These are phyloP conservation scores for Trialeurodes vaporariorum DNA, from an alignment of 1,140 invertebrate genomes.

Conservation along the genomic window DNA sequence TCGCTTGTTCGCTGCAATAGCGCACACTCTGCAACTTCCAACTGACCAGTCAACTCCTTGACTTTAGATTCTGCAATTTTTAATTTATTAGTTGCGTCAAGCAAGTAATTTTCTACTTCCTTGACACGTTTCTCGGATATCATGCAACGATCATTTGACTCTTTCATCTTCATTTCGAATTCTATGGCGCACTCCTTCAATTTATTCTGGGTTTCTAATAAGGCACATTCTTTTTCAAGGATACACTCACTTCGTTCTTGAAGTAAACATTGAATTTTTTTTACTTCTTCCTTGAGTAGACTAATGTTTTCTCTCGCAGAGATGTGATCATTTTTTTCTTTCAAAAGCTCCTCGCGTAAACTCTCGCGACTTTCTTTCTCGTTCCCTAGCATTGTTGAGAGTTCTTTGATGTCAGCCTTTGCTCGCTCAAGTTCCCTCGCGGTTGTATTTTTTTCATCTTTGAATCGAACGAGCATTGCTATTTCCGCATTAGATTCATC, in stretches of 20 bases:
- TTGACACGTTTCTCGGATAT: background rate
- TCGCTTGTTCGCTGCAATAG: background rate
- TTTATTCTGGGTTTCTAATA: constrained; percentile 29
- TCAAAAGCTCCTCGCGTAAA: background rate
- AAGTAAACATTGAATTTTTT: background rate
- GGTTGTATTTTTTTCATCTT: background rate
- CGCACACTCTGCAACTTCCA: too few relatives aligned
- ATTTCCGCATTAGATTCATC: background rate
- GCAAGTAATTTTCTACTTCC: background rate
- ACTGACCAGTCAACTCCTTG: background rate
- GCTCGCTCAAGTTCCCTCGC: background rate
- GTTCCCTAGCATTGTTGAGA: too few relatives aligned
- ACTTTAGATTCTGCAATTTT: background rate
- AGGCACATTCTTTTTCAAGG: constrained; percentile 20
- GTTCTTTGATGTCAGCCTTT: too few relatives aligned
- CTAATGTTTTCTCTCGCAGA: background rate
- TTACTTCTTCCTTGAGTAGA: background rate
- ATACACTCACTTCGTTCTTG: background rate
- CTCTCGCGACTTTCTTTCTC: background rate
- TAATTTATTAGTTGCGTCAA: background rate
- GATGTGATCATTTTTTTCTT: background rate
- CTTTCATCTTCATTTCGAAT: constrained; percentile 8
- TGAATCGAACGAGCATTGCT: background rate
- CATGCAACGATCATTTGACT: constrained; percentile 3
- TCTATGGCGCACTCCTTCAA: constrained; percentile 17